Evolutionary conservation across 2,113 vertebrate genomes (phyloP).

Genomic region (Marmota flaviventris): DNA sequence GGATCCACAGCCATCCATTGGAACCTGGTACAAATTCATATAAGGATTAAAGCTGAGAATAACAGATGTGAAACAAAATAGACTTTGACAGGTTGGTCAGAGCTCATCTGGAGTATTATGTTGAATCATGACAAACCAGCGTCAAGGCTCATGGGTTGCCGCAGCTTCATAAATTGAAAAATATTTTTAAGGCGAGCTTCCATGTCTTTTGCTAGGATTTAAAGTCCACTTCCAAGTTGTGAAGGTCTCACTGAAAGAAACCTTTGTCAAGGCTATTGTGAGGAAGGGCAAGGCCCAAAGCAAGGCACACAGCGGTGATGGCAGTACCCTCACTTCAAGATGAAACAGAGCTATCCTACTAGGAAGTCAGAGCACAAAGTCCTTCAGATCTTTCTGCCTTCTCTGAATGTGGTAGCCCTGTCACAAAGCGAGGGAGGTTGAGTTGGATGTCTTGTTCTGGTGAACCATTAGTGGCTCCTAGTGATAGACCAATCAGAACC

Average conservation of each 20-base stretch:
- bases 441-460: neutral
- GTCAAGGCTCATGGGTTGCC: neutral
- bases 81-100: neutral
- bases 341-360: neutral
- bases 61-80: slow-evolving; percentile 35
- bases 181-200: neutral
- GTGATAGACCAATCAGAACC: neutral
- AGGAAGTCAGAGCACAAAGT: neutral
- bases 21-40: neutral
- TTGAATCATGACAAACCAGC: neutral
- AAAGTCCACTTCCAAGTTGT: neutral
- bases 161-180: slow-evolving; percentile 4
- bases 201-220: neutral
- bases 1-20: neutral
- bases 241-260: neutral
- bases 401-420: too few species aligned
- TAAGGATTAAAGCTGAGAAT: slow-evolving; percentile 19
- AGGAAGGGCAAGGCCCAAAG: neutral
- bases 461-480: neutral
- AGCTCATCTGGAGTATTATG: slow-evolving; percentile 4
- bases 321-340: neutral
- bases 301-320: neutral
- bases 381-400: neutral
- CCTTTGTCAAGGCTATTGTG: neutral
- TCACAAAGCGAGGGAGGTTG: neutral